Evolutionary conservation across 2,113 vertebrate species (phyloP).

Genomic region (Syrmaticus mikado): DNA sequence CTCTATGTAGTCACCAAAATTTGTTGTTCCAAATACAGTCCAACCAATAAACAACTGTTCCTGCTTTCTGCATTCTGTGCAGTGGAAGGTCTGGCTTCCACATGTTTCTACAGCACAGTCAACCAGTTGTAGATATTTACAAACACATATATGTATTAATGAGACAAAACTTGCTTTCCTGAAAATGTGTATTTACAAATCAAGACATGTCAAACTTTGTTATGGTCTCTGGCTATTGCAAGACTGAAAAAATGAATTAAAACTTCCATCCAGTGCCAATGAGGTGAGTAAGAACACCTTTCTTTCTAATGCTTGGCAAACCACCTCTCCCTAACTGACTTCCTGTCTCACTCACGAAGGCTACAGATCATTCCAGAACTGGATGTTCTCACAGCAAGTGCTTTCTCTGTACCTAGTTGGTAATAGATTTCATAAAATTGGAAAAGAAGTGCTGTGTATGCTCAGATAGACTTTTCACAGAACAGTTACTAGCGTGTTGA

Average conservation of each 20-base stretch:
- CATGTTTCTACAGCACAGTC: neutral
- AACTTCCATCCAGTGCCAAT: neutral
- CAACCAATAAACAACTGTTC: neutral
- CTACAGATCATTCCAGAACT: neutral
- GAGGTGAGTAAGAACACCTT: neutral
- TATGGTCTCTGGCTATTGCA: neutral
- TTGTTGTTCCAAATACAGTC: neutral
- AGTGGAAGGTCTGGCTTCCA: constrained; percentile 27
- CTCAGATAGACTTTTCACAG: neutral
- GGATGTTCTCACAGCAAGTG: accelerated
- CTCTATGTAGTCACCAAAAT: neutral
- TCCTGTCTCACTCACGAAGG: neutral
- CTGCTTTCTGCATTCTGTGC: neutral
- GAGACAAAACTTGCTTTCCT: neutral
- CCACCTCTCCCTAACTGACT: neutral
- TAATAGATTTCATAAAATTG: accelerated
- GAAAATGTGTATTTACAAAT: neutral
- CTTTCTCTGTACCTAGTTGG: accelerated
- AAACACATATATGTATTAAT: no score
- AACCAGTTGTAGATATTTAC: neutral
- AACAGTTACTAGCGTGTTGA: accelerated
- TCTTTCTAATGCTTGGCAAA: neutral
- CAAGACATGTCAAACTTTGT: neutral
- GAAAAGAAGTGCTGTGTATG: neutral
- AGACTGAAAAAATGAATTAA: neutral